These are phyloP conservation scores for Alexandromys fortis DNA, from an alignment of 2,113 vertebrate genomes.

Conservation along the genomic window DNA sequence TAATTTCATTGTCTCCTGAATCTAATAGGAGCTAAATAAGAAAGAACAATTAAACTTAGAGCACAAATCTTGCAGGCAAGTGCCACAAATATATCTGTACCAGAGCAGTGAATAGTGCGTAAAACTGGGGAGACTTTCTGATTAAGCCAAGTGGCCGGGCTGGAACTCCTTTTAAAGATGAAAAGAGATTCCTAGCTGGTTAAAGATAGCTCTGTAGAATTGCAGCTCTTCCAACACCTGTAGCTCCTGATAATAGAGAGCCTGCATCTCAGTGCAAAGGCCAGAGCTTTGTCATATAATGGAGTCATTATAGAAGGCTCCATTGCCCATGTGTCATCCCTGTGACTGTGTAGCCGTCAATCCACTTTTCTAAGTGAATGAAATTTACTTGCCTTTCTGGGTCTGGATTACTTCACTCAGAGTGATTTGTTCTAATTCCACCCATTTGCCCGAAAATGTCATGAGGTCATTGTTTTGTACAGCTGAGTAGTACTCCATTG, in stretches of 20 bases:
- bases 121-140: background rate
- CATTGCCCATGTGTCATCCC: background rate
- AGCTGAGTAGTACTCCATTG: too few species aligned
- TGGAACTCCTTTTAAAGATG: background rate
- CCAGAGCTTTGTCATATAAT: background rate
- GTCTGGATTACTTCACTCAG: too few species aligned
- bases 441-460: too few species aligned
- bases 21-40: background rate
- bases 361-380: background rate
- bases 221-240: background rate
- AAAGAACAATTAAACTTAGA: background rate
- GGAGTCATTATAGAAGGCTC: background rate
- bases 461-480: too few species aligned
- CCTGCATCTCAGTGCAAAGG: fast-evolving
- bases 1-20: background rate
- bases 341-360: background rate
- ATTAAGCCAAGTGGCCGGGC: background rate
- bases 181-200: background rate
- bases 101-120: background rate
- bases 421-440: too few species aligned
- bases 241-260: too few species aligned
- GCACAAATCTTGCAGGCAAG: background rate
- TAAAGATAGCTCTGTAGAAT: slow-evolving; percentile 18
- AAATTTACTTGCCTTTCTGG: background rate
- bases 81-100: background rate